Percentiles rank a stretch among this genome's conserved stretches.
phyloP scores from a whole-genome alignment of 2,888 invertebrate species.

The Hemithea aestivaria region DNA sequence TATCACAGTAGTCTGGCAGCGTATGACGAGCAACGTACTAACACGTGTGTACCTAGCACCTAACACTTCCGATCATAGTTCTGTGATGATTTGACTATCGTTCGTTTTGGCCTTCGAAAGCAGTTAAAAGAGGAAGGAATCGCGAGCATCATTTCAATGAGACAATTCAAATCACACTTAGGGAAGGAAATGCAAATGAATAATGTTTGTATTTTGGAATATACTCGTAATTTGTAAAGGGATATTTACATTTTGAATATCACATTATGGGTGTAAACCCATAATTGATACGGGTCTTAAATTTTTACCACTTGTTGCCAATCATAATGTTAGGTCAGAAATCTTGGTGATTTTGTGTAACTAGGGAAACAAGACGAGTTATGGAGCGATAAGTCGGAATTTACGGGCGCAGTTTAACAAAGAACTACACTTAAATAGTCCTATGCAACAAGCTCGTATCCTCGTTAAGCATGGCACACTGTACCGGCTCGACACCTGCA shows the following conservation, averaged over 20 bases:
- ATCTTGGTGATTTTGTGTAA: background rate
- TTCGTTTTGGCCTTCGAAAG: no score
- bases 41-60: conserved; percentile 11
- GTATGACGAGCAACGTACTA: conserved; percentile 72
- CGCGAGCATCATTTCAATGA: conserved; percentile 3
- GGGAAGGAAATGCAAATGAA: conserved; percentile 6
- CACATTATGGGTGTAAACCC: no score
- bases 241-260: no score
- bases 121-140: conserved; percentile 1
- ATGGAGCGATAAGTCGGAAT: no score
- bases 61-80: conserved; percentile 21
- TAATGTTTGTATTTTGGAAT: background rate
- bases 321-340: background rate
- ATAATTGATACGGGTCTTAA: no score
- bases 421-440: no score
- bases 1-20: conserved; percentile 69
- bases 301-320: no score
- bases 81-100: conserved; percentile 4
- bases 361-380: background rate
- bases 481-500: no score
- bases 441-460: no score
- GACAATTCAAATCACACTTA: conserved; percentile 17
- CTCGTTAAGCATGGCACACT: no score
- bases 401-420: no score
- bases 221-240: no score